Evolutionary conservation across 1,140 invertebrate genomes (phyloP), one percentile per base, ranked within the genome.

Genomic region (Papilio glaucus): DNA sequence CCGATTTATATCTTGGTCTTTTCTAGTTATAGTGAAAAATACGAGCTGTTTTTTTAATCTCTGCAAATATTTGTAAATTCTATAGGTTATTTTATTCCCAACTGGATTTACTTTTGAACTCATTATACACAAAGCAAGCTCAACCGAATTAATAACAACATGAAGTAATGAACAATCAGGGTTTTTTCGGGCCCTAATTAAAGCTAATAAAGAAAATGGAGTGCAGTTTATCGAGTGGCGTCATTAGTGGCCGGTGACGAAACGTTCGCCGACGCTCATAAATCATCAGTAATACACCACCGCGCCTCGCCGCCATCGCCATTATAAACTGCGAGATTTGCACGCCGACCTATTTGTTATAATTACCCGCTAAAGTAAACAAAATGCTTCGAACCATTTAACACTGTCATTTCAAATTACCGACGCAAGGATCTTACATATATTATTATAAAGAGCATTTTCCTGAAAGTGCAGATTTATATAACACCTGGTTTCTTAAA

Each of bases 381-480:
- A 85, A 88, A 88, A 85, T 85, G 80, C 82, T 77, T 75, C 81
- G 74, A 78, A 81, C 73, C 79, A 87, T 89, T 88, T 87, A 85
- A 84, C 82, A 84, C 78, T 87, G 83, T 89, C 83, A 72, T 70
- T 82, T 49, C 77, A 82, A 86, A 86, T 85, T 80, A 85, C 81
- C 73, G 75, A 74, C 75, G 21, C 49, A 57, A 21, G 9, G 1
- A 24, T 57, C 49, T 57, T 57, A 57, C 42, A 62, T 72, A 75
- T 75, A 45, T n/a, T n/a, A 72, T 65, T 70, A 75, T 77, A 74
- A 78, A 72, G 72, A 77, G 74, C 81, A 78, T 77, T 79, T 77
- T 77, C 69, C 38, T 74, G 75, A 78, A 83, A 81, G 72, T 63
- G 72, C 72, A 82, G 72, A 86, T 85, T 83, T 81, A 79, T 80